Evolutionary conservation across 2,113 vertebrate genomes (phyloP).

Genomic region (Oreocharis arfaki): DNA sequence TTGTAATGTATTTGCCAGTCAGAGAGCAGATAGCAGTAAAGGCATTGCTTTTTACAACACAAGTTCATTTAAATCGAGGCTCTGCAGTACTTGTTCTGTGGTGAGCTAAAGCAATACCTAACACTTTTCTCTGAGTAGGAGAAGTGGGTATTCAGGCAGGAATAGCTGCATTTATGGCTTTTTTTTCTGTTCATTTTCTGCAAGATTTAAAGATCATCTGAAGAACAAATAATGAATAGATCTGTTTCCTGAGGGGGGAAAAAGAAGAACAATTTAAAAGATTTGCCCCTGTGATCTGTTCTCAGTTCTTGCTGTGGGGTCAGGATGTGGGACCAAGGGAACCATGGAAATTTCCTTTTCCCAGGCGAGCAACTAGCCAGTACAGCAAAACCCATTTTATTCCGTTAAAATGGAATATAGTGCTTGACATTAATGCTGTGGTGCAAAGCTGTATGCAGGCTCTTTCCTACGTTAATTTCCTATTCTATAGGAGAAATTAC

Average conservation of each 20-base stretch:
- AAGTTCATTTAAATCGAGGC: background rate
- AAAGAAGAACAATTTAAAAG: background rate
- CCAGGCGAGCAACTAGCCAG: background rate
- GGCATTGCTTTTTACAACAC: background rate
- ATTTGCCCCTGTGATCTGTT: background rate
- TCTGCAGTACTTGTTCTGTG: background rate
- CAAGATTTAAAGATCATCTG: background rate
- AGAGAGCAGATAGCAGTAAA: background rate
- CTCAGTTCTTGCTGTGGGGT: background rate
- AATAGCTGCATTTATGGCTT: background rate
- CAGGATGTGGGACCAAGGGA: background rate
- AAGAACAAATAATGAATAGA: background rate
- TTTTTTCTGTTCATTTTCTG: background rate
- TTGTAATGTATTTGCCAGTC: background rate
- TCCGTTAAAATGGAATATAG: background rate
- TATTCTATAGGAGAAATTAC: constrained; percentile 30
- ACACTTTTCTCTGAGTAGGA: background rate
- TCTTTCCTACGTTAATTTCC: background rate
- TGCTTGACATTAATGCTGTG: background rate
- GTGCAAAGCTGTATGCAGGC: background rate
- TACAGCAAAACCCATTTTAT: background rate
- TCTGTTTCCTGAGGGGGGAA: background rate
- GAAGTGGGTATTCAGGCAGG: background rate
- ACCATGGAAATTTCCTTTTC: constrained; percentile 29
- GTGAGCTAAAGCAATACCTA: background rate